Evolutionary conservation across 2,888 invertebrate species (phyloP), one percentile per base, ranked within the genome.

Genomic region (Electrophaes corylata): DNA sequence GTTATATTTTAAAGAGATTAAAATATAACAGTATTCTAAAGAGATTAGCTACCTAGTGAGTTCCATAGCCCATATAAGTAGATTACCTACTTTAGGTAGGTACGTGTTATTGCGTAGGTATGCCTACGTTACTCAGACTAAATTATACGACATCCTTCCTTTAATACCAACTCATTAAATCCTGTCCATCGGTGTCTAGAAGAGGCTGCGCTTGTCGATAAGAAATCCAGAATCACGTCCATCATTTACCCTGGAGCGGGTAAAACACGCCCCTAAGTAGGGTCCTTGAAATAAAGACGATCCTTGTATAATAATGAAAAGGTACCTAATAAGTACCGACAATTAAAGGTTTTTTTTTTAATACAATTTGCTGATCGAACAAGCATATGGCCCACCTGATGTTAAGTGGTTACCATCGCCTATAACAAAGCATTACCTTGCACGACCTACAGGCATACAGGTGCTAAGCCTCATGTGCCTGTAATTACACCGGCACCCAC

Each of bases 101-200:
- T 14, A 35, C 33, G 33, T 33, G 33, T 33, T 33, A 23, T 23
- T 23, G 23, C 23, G 23, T 23, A 23, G 23, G 23, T 23, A 33
- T 14, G 18, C 16, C 29, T 6, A 8, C 16, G 37, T 6, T n/a
- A n/a, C n/a, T n/a, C n/a, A n/a, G n/a, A n/a, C 20, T 16, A 23
- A 35, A 23, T 23, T 47, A 20, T 47, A 47, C 23, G 47, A 47
- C 47, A 23, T 37, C 37, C 39, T 29, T 39, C 23, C 39, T 39
- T 39, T 39, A 16, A 12, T 23, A 26, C 39, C 11, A 39, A 19
- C 49, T 31, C 40, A 49, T 40, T 26, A 29, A 40, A 40, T 40
- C 26, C 37, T 48, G 8, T 48, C 39, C 37, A 48, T 47, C 47
- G 10, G 18, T 31, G 46, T 23, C 47, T 37, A 35, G 37, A 47